Evolutionary conservation across 2,113 vertebrate genomes (phyloP).

Genomic region (Gymnarchus niloticus): DNA sequence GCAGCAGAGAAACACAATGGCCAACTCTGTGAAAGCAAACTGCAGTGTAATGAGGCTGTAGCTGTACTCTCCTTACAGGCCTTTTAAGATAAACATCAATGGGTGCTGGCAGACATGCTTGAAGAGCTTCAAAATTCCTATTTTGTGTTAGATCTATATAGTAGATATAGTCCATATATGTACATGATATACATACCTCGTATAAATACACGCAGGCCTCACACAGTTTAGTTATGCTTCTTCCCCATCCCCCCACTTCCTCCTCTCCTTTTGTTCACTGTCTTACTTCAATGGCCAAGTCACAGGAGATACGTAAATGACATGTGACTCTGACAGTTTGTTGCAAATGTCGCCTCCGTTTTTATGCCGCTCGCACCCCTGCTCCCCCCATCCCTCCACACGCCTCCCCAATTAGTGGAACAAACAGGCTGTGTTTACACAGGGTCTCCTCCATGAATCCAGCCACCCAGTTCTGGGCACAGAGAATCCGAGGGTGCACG

Average conservation of each 20-base stretch:
- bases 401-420: constrained; percentile 56
- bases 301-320: constrained; percentile 36
- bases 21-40: background rate
- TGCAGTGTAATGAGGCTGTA: background rate
- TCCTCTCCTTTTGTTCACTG: background rate
- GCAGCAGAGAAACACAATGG: background rate
- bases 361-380: constrained; percentile 47
- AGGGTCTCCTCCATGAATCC: constrained; percentile 26
- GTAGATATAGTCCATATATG: background rate
- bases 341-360: constrained; percentile 53
- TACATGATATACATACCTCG: background rate
- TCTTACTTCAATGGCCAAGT: constrained; percentile 33
- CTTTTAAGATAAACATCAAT: background rate
- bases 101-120: background rate
- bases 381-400: constrained; percentile 33
- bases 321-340: constrained; percentile 48
- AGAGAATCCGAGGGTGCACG: constrained; percentile 40
- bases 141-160: background rate
- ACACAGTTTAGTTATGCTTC: background rate
- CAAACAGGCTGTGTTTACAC: constrained; percentile 62
- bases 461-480: constrained; percentile 52
- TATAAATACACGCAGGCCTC: background rate
- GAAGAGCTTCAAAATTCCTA: background rate
- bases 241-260: background rate
- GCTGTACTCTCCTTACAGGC: background rate